Conservation (phyloP, 53 echinoderm and acorn worm genomes). For the Patiria pectinifera region DNA sequence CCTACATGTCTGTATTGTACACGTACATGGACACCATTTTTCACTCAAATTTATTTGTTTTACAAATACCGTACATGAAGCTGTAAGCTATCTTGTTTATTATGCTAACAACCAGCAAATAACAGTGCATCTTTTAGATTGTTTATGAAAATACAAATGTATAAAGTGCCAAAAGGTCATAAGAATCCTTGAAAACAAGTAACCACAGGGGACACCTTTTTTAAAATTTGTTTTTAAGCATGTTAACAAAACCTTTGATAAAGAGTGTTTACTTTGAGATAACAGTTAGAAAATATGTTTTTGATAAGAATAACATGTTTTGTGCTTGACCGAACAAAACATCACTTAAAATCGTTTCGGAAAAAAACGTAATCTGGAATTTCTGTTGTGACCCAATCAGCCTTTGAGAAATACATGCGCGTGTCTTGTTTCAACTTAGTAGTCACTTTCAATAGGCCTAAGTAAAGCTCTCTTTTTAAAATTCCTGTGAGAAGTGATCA, state of each 20-base stretch:
- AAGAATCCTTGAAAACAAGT: too few relatives aligned
- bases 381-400: not conserved
- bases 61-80: too few relatives aligned
- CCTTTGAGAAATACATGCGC: not conserved
- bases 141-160: not conserved
- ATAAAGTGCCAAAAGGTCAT: not conserved
- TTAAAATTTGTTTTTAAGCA: not conserved
- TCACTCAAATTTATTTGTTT: too few relatives aligned
- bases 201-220: not conserved
- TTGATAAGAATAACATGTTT: slow-evolving; percentile 7
- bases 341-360: not conserved
- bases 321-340: not conserved
- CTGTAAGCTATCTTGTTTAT: not conserved
- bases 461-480: not conserved
- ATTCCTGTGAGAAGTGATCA: not conserved
- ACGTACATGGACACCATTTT: too few relatives aligned
- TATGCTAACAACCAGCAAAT: not conserved
- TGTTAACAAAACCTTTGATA: not conserved
- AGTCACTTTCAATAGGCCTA: not conserved
- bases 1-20: too few relatives aligned
- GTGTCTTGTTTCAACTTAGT: not conserved
- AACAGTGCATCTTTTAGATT: not conserved
- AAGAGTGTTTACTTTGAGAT: not conserved
- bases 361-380: not conserved
- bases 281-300: not conserved